Conservation (phyloP, 2,888 invertebrate species). For the Neuroscelio doddi region DNA sequence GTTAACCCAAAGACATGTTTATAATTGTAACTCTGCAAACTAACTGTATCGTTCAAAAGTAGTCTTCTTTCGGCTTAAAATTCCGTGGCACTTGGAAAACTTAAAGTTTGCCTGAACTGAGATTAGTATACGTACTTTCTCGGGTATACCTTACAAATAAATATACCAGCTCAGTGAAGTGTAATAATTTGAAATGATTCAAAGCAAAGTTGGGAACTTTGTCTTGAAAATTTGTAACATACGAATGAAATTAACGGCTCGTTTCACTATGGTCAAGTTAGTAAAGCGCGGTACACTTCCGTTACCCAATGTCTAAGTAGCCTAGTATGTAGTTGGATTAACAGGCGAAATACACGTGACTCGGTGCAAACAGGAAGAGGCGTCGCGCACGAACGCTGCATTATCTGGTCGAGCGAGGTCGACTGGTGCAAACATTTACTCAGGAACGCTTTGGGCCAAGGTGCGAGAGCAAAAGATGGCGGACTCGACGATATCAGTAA, state of each 20-base stretch:
- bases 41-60: too few relatives aligned
- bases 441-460: conserved; percentile 47
- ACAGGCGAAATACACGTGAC: conserved; percentile 43
- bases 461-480: conserved; percentile 38
- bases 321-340: conserved; percentile 25
- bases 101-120: too few relatives aligned
- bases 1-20: too few relatives aligned
- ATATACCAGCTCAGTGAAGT: conserved; percentile 34
- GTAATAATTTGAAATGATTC: conserved; percentile 35
- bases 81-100: too few relatives aligned
- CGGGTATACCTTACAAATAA: too few relatives aligned
- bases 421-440: conserved; percentile 65
- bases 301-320: conserved; percentile 11
- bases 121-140: too few relatives aligned
- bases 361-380: conserved; percentile 58
- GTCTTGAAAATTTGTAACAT: conserved; percentile 30
- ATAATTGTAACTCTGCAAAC: too few relatives aligned
- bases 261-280: conserved; percentile 28
- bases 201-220: conserved; percentile 29
- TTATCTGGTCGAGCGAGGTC: conserved; percentile 57
- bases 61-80: too few relatives aligned
- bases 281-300: conserved; percentile 3
- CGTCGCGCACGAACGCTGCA: conserved; percentile 52
- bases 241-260: conserved; percentile 34
- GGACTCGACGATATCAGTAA: conserved; percentile 61